phyloP scores from a whole-genome alignment of 2,888 invertebrate genomes.

The Polyommatus icarus region DNA sequence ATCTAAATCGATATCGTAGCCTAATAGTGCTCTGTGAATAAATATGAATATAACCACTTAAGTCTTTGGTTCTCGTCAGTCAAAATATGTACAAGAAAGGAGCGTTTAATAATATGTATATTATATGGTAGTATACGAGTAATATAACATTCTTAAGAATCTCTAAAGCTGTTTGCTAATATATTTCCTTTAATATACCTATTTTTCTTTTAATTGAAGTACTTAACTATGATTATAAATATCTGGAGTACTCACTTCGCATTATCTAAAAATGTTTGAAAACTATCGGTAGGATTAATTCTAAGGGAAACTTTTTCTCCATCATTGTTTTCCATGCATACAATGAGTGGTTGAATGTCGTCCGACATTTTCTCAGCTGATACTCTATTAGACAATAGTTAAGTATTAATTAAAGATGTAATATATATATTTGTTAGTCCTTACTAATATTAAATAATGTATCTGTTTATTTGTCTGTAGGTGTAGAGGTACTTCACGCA shows the following conservation, averaged over 20 bases:
- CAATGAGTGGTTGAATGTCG: constrained; percentile 54
- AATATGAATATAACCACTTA: not conserved
- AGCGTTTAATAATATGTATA: too few species aligned
- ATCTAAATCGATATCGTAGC: constrained; percentile 68
- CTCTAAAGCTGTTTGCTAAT: too few species aligned
- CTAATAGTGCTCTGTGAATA: constrained; percentile 48
- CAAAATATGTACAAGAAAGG: too few species aligned
- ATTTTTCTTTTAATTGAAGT: too few species aligned
- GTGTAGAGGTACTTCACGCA: not conserved
- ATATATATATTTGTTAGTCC: not conserved
- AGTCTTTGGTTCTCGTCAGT: too few species aligned
- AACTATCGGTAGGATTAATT: constrained; percentile 65
- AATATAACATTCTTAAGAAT: too few species aligned
- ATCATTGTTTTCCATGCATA: constrained; percentile 65
- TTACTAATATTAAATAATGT: too few species aligned
- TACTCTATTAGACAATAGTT: not conserved
- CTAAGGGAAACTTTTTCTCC: constrained; percentile 67
- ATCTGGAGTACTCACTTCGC: constrained; percentile 58
- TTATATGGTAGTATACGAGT: too few species aligned
- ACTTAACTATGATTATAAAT: constrained; percentile 19
- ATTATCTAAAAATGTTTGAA: constrained; percentile 65
- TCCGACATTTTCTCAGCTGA: constrained; percentile 38
- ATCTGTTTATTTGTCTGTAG: too few species aligned
- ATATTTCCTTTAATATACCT: too few species aligned
- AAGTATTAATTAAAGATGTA: not conserved